Evolutionary conservation across 2,797 vertebrate species (phyloP), one percentile per base, ranked within the genome.

Genomic region (Cyclopterus lumpus): DNA sequence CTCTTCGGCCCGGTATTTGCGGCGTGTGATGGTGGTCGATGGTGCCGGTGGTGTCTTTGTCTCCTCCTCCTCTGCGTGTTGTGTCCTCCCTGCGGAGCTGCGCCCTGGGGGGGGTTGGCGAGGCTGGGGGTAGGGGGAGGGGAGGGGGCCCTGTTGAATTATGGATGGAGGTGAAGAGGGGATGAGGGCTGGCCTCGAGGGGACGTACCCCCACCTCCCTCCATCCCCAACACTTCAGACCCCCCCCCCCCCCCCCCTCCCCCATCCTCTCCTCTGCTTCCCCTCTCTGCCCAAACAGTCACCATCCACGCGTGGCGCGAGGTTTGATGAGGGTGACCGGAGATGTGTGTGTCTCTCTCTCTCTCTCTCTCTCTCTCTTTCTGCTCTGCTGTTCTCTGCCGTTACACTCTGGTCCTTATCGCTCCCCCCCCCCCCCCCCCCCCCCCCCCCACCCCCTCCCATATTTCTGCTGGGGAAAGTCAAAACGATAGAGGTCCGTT

Each of bases 101-200:
- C 55, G 71, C 89, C 89, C 83, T 73, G 85, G 88, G 87, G 86
- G 88, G 86, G 88, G 82, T 77, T 32, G 65, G 63, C 75, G 64
- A 24, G 62, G 80, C 63, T 40, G 38, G 11, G 38, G 38, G 5
- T 1, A 2, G 36, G 71, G 18, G 55, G 34, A 60, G 63, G 49
- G 66, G 79, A 55, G 16, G n/a, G 61, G 77, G 75, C 70, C 81
- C 89, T 93, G 76, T 88, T 95, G 94, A 95, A 95, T 95, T 94
- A 95, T 95, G 93, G 93, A 95, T 94, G 88, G 89, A 88, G 93
- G 93, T 94, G 93, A 93, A 91, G 88, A 91, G 83, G 91, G 88
- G 89, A 89, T 86, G 89, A 89, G 91, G 85, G 88, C 76, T 88
- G 77, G 87, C 88, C 91, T 90, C 80, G 1, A 67, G 88, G 82